Conservation (phyloP, 2,888 invertebrate genomes). For the Phaonia tiefii region DNA sequence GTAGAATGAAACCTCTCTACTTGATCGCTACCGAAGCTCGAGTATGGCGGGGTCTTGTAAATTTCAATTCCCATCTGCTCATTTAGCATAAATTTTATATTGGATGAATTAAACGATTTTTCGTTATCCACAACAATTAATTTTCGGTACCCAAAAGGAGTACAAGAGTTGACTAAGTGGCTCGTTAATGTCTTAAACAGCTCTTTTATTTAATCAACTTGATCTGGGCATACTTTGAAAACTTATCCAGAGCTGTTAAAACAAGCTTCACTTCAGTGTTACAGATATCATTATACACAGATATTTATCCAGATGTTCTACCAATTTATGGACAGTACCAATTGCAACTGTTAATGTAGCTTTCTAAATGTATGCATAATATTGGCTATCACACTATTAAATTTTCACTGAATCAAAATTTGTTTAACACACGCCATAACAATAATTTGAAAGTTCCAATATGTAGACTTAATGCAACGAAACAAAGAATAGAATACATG, state of each 20-base stretch:
- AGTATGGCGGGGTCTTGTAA: slow-evolving; percentile 45
- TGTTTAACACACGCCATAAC: too few species aligned
- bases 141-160: slow-evolving; percentile 38
- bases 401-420: too few species aligned
- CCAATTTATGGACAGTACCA: too few species aligned
- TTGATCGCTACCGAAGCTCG: slow-evolving; percentile 42
- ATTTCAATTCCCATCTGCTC: slow-evolving; percentile 38
- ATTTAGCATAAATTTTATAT: slow-evolving; percentile 38
- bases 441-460: too few species aligned
- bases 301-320: too few species aligned
- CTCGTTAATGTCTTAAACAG: slow-evolving; percentile 33
- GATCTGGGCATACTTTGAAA: slow-evolving; percentile 25
- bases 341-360: too few species aligned
- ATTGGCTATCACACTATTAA: too few species aligned
- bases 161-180: slow-evolving; percentile 32
- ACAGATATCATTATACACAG: slow-evolving; percentile 31
- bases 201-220: slow-evolving; percentile 24
- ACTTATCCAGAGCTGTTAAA: slow-evolving; percentile 38
- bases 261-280: slow-evolving; percentile 32
- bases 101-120: slow-evolving; percentile 42
- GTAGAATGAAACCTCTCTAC: slow-evolving; percentile 47
- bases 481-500: too few species aligned
- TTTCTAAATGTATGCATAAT: too few species aligned
- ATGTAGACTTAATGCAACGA: too few species aligned
- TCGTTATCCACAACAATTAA: slow-evolving; percentile 48